Evolutionary conservation across 35 echinoderm and acorn worm genomes (phyloP).

Genomic region (Apostichopus californicus): DNA sequence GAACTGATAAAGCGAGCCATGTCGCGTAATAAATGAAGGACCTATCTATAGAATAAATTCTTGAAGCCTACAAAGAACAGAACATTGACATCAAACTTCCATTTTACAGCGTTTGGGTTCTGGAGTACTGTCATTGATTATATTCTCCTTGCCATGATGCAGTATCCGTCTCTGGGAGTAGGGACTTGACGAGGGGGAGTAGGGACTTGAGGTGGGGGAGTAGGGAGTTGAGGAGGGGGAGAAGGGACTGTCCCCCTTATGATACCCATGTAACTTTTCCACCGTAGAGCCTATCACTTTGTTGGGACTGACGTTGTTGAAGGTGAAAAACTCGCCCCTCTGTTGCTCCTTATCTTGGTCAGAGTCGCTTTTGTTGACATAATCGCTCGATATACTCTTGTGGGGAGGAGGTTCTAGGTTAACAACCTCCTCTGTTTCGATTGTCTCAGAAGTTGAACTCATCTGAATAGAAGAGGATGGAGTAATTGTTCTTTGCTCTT

Average conservation of each 20-base stretch:
- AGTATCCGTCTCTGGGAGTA: background rate
- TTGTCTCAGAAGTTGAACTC: background rate
- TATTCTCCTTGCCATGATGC: conserved; percentile 40
- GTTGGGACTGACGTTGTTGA: background rate
- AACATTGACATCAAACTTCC: conserved; percentile 21
- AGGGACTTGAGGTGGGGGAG: background rate
- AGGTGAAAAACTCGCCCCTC: background rate
- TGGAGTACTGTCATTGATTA: background rate
- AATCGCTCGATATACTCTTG: background rate
- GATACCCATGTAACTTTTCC: background rate
- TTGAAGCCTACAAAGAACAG: background rate
- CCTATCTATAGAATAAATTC: too few relatives aligned
- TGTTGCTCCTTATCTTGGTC: background rate
- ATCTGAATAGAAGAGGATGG: background rate
- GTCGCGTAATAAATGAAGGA: too few relatives aligned
- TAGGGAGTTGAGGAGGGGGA: conserved; percentile 18
- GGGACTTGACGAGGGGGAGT: too few relatives aligned
- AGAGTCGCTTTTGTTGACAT: background rate
- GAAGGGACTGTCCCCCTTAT: background rate
- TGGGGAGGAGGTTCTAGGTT: background rate
- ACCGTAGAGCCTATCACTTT: background rate
- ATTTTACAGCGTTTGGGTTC: conserved; percentile 41
- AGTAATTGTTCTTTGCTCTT: background rate
- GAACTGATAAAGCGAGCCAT: too few relatives aligned
- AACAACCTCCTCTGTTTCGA: background rate